phyloP scores from a whole-genome alignment of 1,140 invertebrate genomes.

The Trichogramma pretiosum region DNA sequence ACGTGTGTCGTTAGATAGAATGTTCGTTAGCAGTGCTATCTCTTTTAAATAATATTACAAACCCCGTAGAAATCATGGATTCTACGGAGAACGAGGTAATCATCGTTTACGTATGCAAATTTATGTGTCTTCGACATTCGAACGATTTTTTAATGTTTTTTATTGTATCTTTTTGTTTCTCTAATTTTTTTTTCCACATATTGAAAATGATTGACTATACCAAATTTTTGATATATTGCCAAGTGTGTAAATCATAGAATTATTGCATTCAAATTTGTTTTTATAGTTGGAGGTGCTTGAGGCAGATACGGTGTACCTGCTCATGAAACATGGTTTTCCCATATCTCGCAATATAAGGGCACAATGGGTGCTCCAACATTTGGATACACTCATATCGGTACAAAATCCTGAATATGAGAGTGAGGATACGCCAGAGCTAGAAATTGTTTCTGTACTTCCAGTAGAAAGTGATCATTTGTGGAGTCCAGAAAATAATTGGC shows the following conservation, averaged over 20 bases:
- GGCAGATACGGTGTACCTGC: constrained; percentile 58
- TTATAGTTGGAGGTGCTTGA: constrained; percentile 46
- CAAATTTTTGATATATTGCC: not conserved
- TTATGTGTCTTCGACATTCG: too few species aligned
- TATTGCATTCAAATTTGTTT: too few species aligned
- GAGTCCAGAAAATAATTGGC: constrained; percentile 45
- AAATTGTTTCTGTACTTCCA: constrained; percentile 58
- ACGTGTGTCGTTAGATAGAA: too few species aligned
- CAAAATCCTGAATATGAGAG: constrained; percentile 34
- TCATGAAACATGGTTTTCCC: constrained; percentile 66
- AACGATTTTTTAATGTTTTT: too few species aligned
- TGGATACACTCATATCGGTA: constrained; percentile 55
- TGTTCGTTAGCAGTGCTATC: not conserved
- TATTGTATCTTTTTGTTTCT: not conserved
- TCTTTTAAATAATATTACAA: constrained; percentile 8
- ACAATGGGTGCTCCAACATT: constrained; percentile 65
- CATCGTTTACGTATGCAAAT: too few species aligned
- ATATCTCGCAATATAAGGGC: constrained; percentile 67
- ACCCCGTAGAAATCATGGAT: too few species aligned
- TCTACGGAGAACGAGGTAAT: constrained; percentile 11
- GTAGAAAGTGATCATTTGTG: constrained; percentile 44
- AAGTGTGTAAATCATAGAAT: too few species aligned
- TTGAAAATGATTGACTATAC: too few species aligned
- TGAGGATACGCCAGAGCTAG: constrained; percentile 47
- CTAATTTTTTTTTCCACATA: not conserved